Conservation (phyloP, 1,140 invertebrate species). For the Portunus trituberculatus region DNA sequence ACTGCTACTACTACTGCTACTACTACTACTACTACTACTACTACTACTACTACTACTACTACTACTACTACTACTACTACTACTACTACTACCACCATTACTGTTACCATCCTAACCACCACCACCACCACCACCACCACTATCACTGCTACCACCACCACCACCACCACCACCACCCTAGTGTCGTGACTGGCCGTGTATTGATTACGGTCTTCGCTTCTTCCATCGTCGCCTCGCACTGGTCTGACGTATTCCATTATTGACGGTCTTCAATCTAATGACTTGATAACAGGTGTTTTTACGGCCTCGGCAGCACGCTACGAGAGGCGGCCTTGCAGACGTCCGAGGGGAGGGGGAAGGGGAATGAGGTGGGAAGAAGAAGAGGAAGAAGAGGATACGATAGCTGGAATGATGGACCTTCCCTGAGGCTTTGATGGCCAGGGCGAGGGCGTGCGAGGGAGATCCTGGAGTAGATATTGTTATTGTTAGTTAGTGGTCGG, state of each 20-base stretch:
- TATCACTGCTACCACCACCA: background rate
- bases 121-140: background rate
- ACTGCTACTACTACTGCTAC: background rate
- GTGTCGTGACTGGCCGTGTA: background rate
- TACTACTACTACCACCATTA: background rate
- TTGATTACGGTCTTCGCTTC: constrained; percentile 11
- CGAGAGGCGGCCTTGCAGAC: background rate
- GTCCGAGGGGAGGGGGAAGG: background rate
- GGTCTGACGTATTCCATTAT: constrained; percentile 50
- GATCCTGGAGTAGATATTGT: background rate
- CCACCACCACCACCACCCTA: background rate
- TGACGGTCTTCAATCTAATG: constrained; percentile 43
- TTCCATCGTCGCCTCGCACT: constrained; percentile 16
- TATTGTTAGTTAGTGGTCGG: background rate
- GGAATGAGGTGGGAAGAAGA: no score
- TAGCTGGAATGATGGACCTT: constrained; percentile 2
- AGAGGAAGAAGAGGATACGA: background rate
- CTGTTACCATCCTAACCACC: background rate
- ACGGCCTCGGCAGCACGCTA: constrained; percentile 41
- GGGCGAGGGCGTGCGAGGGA: background rate
- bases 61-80: background rate
- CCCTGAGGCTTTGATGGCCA: background rate
- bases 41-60: constrained; percentile 29
- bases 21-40: background rate
- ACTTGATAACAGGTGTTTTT: constrained; percentile 52